Percentiles rank a stretch among this genome's conserved stretches.
These are phyloP conservation scores for Apamea sordens DNA, from an alignment of 2,888 invertebrate genomes.

Conservation along the genomic window DNA sequence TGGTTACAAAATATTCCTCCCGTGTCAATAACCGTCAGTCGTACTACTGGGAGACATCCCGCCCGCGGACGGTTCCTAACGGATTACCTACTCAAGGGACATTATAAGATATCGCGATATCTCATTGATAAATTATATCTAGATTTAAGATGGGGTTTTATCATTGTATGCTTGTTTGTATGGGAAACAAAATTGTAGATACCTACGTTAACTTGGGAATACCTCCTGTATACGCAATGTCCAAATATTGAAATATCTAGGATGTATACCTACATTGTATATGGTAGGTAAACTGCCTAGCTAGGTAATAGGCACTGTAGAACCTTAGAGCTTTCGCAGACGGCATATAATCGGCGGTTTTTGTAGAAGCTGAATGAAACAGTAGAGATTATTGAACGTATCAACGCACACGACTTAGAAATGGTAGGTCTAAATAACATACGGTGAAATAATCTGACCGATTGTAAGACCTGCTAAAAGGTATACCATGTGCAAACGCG, in stretches of 20 bases:
- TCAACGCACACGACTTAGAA: neutral
- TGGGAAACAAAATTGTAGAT: neutral
- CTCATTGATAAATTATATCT: conserved; percentile 51
- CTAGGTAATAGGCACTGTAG: neutral
- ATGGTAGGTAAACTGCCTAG: neutral
- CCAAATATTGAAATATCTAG: too few species aligned
- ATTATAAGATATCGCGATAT: conserved; percentile 43
- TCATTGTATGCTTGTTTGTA: neutral
- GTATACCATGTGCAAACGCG: neutral
- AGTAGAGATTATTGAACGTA: neutral
- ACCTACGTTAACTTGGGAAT: neutral
- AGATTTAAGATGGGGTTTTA: conserved; percentile 21
- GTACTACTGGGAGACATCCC: conserved; percentile 19
- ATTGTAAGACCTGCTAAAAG: neutral
- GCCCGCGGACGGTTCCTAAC: conserved; percentile 21
- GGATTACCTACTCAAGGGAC: conserved; percentile 41
- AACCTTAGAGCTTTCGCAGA: neutral
- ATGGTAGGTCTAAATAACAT: neutral
- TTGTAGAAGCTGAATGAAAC: neutral
- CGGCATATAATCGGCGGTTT: neutral
- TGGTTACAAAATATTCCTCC: conserved; percentile 5
- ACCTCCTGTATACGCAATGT: neutral
- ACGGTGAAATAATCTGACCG: neutral
- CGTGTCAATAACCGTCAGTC: conserved; percentile 49
- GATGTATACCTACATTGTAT: too few species aligned